Base-by-base conservation (phyloP, 2,888 invertebrate genomes). In the Odiellus spinosus region DNA sequence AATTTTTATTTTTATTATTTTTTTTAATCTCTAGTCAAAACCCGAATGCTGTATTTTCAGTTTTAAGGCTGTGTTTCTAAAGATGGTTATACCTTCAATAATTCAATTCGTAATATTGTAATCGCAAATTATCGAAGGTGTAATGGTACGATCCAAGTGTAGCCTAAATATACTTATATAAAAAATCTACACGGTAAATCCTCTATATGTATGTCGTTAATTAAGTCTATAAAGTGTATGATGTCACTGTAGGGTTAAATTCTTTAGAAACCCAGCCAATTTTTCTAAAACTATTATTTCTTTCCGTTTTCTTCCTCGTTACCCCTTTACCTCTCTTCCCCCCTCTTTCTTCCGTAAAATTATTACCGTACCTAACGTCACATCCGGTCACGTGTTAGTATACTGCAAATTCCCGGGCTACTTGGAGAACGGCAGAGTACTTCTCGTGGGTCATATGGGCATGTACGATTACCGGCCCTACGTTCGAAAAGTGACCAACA, bases 371-470 rank as follows among this genome's bases (percentile, higher is more conserved):
- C 26, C 8, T 26, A n/a, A 26, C 26, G 26, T 26, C 26, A 26
- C 26, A n/a, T 26, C 26, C 26, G 26, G 26, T 26, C 26, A 26
- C 26, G 26, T 26, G 26, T 26, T 26, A 73, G 85, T 90, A 0
- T 90, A 82, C 63, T 93, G 93, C 61, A 84, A 87, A 0, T 91
- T 85, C 64, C 91, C 93, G 11, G 93, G 91, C 0, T 78, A 80
- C 56, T 78, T 93, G 38, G 74, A 77, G 50, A 80, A 91, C 61
- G 93, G 93, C 1, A 85, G 87, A 66, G 86, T 93, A 1, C 70
- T 91, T 3, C 70, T 91, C 1, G 90, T 91, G 0, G 91, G 91
- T 3, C 88, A 90, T 63, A 91, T 91, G 85, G 93, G 93, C 0
- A 72, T 90, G 35, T 95, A 93, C 64, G 88, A 91, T 64, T 95